phyloP scores from a whole-genome alignment of 1,140 invertebrate species.

The Brachionus koreanus region DNA sequence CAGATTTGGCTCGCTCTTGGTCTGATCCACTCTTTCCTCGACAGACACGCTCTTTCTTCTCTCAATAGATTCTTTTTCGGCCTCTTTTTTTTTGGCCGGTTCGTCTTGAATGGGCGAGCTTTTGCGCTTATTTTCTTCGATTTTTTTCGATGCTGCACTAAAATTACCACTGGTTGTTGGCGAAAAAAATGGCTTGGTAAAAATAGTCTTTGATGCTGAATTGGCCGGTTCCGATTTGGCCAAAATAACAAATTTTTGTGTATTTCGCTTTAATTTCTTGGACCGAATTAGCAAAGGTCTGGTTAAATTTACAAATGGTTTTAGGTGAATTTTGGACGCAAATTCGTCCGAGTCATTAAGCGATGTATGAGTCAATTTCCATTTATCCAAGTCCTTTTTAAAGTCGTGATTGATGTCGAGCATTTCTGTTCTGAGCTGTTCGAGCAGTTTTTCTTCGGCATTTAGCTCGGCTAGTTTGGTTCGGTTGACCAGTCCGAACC shows the following conservation, averaged over 20 bases:
- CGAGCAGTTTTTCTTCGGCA: neutral
- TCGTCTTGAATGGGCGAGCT: neutral
- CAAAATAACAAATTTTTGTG: slow-evolving; percentile 3
- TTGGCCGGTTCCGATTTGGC: neutral
- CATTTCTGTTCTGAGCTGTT: neutral
- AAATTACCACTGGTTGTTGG: neutral
- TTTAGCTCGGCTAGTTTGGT: neutral
- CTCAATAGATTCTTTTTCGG: neutral
- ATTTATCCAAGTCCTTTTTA: slow-evolving; percentile 1
- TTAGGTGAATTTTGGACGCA: slow-evolving; percentile 9
- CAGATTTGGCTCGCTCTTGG: neutral
- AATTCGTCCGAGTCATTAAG: neutral
- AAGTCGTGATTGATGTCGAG: slow-evolving; percentile 28
- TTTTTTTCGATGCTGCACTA: neutral
- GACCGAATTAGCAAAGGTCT: slow-evolving; percentile 21
- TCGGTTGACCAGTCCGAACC: slow-evolving; percentile 8
- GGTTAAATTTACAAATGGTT: slow-evolving; percentile 36
- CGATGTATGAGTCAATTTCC: neutral
- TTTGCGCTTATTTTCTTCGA: neutral
- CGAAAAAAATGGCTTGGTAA: slow-evolving; percentile 30
- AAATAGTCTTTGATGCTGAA: neutral
- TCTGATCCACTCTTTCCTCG: neutral
- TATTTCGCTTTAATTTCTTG: slow-evolving; percentile 1
- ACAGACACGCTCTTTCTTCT: neutral
- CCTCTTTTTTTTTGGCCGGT: neutral